Evolutionary conservation across 2,888 invertebrate genomes (phyloP).

Genomic region (Mystacides longicornis): DNA sequence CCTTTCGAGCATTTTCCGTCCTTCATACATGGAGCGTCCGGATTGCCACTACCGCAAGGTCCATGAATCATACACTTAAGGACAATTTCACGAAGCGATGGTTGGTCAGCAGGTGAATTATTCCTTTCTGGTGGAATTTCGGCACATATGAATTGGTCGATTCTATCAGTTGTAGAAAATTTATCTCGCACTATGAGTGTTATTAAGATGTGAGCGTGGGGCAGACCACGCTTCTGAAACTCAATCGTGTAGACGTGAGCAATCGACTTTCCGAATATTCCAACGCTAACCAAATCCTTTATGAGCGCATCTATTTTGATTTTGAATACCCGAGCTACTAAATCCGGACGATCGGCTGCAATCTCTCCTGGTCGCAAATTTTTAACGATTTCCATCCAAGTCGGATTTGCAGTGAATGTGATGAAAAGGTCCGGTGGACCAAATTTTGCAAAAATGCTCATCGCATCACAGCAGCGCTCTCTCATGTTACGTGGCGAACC

Average conservation of each 20-base stretch:
- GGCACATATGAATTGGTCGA: not conserved
- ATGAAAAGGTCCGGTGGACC: not conserved
- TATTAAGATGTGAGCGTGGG: slow-evolving; percentile 15
- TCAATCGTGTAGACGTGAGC: slow-evolving; percentile 11
- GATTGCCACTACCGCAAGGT: not conserved
- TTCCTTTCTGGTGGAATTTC: not conserved
- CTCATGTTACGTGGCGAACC: not conserved
- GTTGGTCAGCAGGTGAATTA: not conserved
- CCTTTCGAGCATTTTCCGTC: not conserved
- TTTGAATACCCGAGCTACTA: slow-evolving; percentile 20
- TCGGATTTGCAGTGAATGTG: not conserved
- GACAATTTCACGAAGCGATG: not conserved
- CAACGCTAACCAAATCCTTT: slow-evolving; percentile 6
- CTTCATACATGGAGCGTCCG: not conserved
- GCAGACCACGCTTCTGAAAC: slow-evolving; percentile 17
- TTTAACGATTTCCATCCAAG: not conserved
- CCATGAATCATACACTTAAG: not conserved
- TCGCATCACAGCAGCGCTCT: not conserved
- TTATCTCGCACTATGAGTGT: slow-evolving; percentile 3
- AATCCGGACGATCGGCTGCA: slow-evolving; percentile 20
- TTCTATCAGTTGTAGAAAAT: not conserved
- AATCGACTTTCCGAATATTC: slow-evolving; percentile 6
- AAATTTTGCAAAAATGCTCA: not conserved
- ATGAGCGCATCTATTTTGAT: slow-evolving; percentile 20
- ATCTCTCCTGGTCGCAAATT: not conserved